phyloP scores from a whole-genome alignment of 2,888 invertebrate genomes.

The Pollenia labialis region DNA sequence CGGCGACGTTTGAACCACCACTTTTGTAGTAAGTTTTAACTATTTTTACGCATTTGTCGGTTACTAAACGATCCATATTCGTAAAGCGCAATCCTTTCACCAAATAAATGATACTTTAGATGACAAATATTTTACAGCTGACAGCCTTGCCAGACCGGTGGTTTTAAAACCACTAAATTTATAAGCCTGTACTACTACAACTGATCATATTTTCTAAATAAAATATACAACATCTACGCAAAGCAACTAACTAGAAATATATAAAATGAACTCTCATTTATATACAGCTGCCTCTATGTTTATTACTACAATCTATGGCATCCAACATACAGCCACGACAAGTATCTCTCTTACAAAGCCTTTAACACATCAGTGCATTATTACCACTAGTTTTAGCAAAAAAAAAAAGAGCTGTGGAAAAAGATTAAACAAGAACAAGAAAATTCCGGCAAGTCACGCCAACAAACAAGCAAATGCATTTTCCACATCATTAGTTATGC shows the following conservation, averaged over 20 bases:
- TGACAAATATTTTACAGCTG: too few relatives aligned
- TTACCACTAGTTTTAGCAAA: neutral
- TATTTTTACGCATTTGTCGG: too few relatives aligned
- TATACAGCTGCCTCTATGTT: constrained; percentile 25
- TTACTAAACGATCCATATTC: too few relatives aligned
- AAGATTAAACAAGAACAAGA: neutral
- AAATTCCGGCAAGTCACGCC: constrained; percentile 15
- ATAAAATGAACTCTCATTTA: constrained; percentile 27
- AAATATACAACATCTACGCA: neutral
- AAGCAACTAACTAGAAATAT: neutral
- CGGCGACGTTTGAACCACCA: too few relatives aligned
- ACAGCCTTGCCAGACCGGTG: too few relatives aligned
- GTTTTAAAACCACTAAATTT: neutral
- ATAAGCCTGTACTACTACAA: neutral
- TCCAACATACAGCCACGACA: neutral
- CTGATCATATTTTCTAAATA: neutral
- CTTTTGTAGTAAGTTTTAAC: too few relatives aligned
- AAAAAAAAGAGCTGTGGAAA: neutral
- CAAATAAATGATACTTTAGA: too few relatives aligned
- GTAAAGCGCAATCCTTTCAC: too few relatives aligned
- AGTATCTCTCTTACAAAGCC: constrained; percentile 26
- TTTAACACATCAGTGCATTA: constrained; percentile 53
- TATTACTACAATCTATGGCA: neutral
- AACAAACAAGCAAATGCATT: constrained; percentile 75
- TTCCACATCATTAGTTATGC: constrained; percentile 81